Base-by-base conservation (phyloP, 2,888 invertebrate genomes). In the Morpho achilles region DNA sequence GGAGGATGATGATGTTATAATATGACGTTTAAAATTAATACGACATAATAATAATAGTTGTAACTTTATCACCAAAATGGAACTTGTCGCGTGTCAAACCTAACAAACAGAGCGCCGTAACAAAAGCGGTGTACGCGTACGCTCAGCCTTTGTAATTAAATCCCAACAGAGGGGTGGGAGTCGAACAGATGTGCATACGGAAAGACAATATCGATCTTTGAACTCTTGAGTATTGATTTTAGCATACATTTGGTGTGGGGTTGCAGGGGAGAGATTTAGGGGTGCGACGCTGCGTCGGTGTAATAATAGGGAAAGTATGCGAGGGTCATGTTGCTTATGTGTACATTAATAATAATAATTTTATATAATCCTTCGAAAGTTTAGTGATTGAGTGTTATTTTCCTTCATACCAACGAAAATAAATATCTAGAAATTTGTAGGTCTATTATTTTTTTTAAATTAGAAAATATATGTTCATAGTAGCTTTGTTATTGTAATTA, bases 141-240 rank as follows among this genome's bases (percentile, higher is more conserved):
- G 44, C 45, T 43, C 3, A 10, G 10, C 9, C 40, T 7, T 48
- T 42, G 48, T 56, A 51, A 56, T 59, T 42, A 51, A 47, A 52
- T 53, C 52, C 44, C 39, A 59, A 60, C 51, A 60, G 40, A 39
- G 45, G 53, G 61, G 51, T 46, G 69, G 61, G 68, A 65, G 47
- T 53, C 53, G 59, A 82, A 78, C 86, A 86, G 85, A 86, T 86
- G 84, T 79, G 75, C 72, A 49, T 62, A 69, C 61, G 56, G 63
- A 79, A 82, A 84, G 82, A 85, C 85, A 86, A 84, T 84, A 86
- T 87, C 83, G 85, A 86, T 84, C 79, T 77, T 72, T 76, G 73
- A 78, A 79, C 79, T 81, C 79, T 77, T 32, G 32, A 32, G 83
- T 79, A 74, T 67, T 80, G 84, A 84, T 84, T 81, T 80, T 75